Percentiles rank a stretch among this genome's conserved stretches.
phyloP scores from a whole-genome alignment of 2,113 vertebrate species.

The Elephantulus edwardii region DNA sequence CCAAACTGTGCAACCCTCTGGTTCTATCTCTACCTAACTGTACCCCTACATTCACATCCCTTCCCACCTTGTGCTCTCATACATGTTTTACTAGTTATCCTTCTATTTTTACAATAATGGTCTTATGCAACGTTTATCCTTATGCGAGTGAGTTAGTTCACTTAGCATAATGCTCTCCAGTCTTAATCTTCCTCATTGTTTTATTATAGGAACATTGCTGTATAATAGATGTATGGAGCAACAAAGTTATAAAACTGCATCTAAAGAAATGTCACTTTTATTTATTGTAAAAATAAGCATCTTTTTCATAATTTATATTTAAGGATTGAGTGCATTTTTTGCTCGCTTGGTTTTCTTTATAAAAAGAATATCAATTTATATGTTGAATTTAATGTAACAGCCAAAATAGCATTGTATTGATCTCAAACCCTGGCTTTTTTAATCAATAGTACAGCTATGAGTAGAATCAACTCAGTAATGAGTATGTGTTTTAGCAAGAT shows the following conservation, averaged over 20 bases:
- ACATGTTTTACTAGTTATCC: too few species aligned
- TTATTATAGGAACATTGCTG: neutral
- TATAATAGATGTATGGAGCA: neutral
- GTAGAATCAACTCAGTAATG: neutral
- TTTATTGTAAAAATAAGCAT: slow-evolving; percentile 45
- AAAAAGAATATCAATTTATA: slow-evolving; percentile 34
- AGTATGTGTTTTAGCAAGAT: neutral
- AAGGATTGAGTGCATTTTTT: slow-evolving; percentile 13
- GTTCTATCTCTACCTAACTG: too few species aligned
- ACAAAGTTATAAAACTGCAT: neutral
- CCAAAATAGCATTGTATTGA: slow-evolving; percentile 38
- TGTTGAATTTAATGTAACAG: slow-evolving; percentile 25
- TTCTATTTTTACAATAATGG: too few species aligned
- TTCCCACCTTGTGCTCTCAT: too few species aligned
- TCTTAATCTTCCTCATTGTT: slow-evolving; percentile 34
- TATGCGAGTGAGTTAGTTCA: too few species aligned
- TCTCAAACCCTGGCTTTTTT: neutral
- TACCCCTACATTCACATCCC: too few species aligned
- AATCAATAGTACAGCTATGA: neutral
- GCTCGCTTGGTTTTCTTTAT: slow-evolving; percentile 51
- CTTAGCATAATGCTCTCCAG: too few species aligned
- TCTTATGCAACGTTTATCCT: too few species aligned
- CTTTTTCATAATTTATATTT: slow-evolving; percentile 53
- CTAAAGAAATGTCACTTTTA: slow-evolving; percentile 45
- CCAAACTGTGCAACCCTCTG: too few species aligned